A percentile compares a stretch with the other conserved stretches of the same genome.
Conservation (phyloP, 2,888 invertebrate genomes). For the Norana najaformis region DNA sequence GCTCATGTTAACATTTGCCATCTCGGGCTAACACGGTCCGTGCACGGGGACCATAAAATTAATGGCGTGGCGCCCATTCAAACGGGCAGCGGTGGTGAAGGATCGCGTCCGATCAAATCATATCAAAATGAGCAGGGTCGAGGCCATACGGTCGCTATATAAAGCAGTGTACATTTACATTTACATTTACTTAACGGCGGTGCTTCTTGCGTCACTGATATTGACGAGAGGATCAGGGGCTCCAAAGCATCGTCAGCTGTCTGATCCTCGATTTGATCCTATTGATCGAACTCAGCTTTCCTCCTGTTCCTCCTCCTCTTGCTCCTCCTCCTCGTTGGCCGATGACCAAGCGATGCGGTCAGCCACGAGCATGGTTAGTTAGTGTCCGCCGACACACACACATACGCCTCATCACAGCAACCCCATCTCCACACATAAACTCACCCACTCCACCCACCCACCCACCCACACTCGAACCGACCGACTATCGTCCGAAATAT, state of each 20-base stretch:
- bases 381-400: neutral
- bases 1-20: too few species aligned
- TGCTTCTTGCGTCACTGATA: neutral
- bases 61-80: too few species aligned
- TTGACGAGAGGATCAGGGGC: neutral
- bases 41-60: too few species aligned
- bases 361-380: neutral
- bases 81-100: too few species aligned
- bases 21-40: too few species aligned
- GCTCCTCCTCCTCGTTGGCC: neutral
- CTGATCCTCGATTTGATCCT: neutral
- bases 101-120: too few species aligned
- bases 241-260: neutral
- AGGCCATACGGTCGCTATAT: too few species aligned
- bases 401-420: neutral
- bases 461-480: neutral
- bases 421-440: neutral
- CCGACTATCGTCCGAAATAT: neutral
- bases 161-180: too few species aligned
- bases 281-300: conserved; percentile 31
- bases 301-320: neutral
- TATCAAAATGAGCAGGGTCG: too few species aligned
- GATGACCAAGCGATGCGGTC: neutral
- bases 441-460: too few species aligned
- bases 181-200: too few species aligned